Conservation (phyloP, 2,113 vertebrate species). For the Coryphaenoides rupestris region DNA sequence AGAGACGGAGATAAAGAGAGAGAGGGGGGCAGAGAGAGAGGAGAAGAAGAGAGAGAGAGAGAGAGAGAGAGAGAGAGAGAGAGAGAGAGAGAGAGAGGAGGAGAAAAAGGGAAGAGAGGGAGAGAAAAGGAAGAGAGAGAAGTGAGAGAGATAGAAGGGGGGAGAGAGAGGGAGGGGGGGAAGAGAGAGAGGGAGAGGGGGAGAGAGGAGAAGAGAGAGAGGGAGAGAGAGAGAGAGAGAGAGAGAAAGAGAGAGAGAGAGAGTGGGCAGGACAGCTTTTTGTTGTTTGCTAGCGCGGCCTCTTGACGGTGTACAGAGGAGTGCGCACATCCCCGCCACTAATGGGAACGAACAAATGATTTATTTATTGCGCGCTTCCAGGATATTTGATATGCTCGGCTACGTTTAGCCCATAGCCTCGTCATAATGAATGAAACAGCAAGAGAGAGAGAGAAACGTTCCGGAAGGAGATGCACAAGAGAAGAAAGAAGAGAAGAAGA, state of each 20-base stretch:
- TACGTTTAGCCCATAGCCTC: conserved; percentile 75
- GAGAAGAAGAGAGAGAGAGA: conserved; percentile 17
- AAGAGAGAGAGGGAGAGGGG: background rate
- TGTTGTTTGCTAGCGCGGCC: conserved; percentile 59
- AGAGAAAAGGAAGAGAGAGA: conserved; percentile 1
- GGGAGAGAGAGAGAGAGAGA: too few species aligned
- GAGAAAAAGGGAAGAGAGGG: too few species aligned
- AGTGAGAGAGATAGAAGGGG: background rate
- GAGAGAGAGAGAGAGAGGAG: background rate
- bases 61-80: too few species aligned
- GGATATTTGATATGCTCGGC: conserved; percentile 78
- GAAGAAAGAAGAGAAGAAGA: too few species aligned
- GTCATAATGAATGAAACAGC: conserved; percentile 75
- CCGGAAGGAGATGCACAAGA: too few species aligned
- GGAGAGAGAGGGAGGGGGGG: conserved; percentile 26
- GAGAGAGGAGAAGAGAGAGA: too few species aligned
- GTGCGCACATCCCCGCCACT: conserved; percentile 59
- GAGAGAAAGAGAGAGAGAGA: conserved; percentile 11
- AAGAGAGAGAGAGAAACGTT: too few species aligned
- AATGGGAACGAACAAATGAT: conserved; percentile 75
- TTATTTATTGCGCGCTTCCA: conserved; percentile 74
- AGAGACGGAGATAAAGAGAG: too few species aligned
- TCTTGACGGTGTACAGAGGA: conserved; percentile 63
- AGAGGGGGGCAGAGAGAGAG: too few species aligned
- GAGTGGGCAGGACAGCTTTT: conserved; percentile 43